Conservation (phyloP, 2,113 vertebrate species). For the Sapayoa aenigma region DNA sequence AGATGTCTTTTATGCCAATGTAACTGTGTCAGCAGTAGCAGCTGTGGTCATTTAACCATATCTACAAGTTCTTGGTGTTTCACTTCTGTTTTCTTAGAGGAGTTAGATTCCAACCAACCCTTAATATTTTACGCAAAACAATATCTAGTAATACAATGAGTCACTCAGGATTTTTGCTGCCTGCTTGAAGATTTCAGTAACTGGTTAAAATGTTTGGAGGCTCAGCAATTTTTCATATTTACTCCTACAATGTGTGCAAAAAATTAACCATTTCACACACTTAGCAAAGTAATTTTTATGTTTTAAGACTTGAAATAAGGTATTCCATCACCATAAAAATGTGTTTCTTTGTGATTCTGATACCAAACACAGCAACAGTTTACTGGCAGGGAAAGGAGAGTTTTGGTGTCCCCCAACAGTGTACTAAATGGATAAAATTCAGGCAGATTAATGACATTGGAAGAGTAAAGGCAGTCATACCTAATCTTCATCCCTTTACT, state of each 20-base stretch:
- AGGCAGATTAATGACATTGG: neutral
- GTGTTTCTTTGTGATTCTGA: neutral
- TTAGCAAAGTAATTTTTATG: neutral
- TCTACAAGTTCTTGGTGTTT: slow-evolving; percentile 3
- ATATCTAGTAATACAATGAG: neutral
- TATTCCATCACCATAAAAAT: neutral
- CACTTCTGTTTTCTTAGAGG: neutral
- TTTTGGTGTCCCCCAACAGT: neutral
- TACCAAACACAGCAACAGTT: neutral
- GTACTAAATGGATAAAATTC: neutral
- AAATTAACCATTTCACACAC: neutral
- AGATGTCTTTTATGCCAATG: neutral
- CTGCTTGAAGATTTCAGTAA: neutral
- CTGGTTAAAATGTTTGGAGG: neutral
- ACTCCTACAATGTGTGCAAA: neutral
- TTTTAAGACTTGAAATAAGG: neutral
- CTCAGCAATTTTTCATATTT: slow-evolving; percentile 9
- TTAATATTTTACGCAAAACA: neutral
- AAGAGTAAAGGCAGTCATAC: neutral
- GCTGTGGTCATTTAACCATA: neutral
- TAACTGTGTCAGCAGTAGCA: slow-evolving; percentile 17
- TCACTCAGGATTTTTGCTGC: slow-evolving; percentile 1
- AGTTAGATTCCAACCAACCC: neutral
- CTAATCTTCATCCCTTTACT: neutral
- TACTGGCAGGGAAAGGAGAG: neutral